Percentiles rank a stretch among this genome's conserved stretches.
phyloP scores from a whole-genome alignment of 2,113 vertebrate genomes.

The Muscicapa adusta region DNA sequence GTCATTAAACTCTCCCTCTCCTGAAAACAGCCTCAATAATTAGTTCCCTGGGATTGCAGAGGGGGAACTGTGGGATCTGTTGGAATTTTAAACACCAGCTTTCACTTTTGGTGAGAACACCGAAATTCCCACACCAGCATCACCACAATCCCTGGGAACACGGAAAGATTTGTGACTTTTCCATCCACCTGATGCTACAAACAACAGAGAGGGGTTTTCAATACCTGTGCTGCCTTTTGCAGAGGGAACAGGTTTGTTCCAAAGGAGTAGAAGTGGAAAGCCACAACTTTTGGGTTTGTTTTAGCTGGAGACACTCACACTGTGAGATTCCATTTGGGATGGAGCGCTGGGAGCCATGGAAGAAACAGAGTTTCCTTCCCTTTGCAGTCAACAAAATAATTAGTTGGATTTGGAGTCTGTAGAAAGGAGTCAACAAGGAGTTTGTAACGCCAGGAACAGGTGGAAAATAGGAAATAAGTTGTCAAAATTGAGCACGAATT shows the following conservation, averaged over 20 bases:
- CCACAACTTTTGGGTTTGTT: too few species aligned
- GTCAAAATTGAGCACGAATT: not conserved
- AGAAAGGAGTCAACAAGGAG: not conserved
- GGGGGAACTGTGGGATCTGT: constrained; percentile 45
- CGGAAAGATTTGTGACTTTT: constrained; percentile 41
- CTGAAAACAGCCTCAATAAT: constrained; percentile 66
- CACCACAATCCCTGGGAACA: constrained; percentile 12
- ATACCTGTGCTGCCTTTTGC: not conserved
- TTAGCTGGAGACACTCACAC: not conserved
- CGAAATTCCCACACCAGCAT: not conserved
- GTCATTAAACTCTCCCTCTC: constrained; percentile 26
- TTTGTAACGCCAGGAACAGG: not conserved
- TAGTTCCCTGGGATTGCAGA: constrained; percentile 62
- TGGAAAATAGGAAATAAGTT: not conserved
- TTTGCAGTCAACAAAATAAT: not conserved
- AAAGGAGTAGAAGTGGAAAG: not conserved
- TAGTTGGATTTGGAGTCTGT: not conserved
- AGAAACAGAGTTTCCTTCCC: not conserved
- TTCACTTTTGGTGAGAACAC: constrained; percentile 22
- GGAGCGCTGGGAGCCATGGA: not conserved
- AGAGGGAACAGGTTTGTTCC: not conserved
- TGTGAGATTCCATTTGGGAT: not conserved
- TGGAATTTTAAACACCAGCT: constrained; percentile 52
- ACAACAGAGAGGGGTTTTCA: not conserved
- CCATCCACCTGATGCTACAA: constrained; percentile 15